A percentile compares a stretch with the other conserved stretches of the same genome.
These are phyloP conservation scores for Panthera leo DNA, from an alignment of 2,113 vertebrate species.

Conservation along the genomic window DNA sequence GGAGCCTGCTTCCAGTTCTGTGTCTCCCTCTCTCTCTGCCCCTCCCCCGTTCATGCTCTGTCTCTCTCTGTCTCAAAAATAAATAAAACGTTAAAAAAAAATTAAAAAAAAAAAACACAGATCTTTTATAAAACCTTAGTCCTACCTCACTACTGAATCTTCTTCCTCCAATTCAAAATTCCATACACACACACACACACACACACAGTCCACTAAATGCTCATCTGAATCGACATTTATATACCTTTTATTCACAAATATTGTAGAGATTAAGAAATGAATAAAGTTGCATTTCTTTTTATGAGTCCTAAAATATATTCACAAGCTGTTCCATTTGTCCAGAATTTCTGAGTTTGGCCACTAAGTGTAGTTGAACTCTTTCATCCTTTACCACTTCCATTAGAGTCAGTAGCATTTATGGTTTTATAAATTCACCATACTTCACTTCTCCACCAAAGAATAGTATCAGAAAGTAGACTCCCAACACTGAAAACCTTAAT, in stretches of 20 bases:
- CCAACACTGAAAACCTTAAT: background rate
- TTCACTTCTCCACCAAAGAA: background rate
- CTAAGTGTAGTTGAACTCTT: background rate
- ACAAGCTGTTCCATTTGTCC: rapidly evolving
- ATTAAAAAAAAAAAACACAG: background rate
- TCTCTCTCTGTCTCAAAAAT: too few relatives aligned
- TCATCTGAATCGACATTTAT: background rate
- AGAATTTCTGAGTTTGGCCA: background rate
- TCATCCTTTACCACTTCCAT: background rate
- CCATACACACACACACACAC: background rate
- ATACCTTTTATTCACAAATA: background rate
- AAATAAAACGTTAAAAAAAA: too few relatives aligned
- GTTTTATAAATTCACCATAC: background rate
- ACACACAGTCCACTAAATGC: background rate
- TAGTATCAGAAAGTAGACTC: background rate
- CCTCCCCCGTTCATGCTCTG: too few relatives aligned
- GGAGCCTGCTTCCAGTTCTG: too few relatives aligned
- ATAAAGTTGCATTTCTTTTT: background rate
- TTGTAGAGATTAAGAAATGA: background rate
- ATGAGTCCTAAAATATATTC: background rate
- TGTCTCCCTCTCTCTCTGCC: too few relatives aligned
- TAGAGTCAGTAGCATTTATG: background rate
- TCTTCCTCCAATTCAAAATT: background rate
- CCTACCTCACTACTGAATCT: background rate
- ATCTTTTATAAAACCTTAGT: background rate